Conservation (phyloP, 2,797 vertebrate species). For the Hydrophis major region DNA sequence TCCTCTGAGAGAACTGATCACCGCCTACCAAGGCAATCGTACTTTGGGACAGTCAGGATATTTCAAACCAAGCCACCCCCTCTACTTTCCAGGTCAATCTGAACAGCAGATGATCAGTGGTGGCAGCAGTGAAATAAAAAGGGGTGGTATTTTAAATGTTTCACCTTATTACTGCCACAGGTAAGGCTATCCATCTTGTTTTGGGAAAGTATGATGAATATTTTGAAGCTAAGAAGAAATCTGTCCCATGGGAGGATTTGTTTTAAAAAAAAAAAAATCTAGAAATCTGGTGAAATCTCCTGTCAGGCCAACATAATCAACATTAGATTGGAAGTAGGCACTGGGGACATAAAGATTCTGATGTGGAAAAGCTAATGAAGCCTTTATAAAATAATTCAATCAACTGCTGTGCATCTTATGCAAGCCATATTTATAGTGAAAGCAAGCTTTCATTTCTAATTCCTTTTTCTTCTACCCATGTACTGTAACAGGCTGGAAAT, state of each 20-base stretch:
- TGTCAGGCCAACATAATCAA: neutral
- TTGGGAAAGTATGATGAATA: neutral
- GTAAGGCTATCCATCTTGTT: neutral
- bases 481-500: neutral
- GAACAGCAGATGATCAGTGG: neutral
- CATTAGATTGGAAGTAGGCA: neutral
- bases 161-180: neutral
- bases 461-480: neutral
- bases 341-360: neutral
- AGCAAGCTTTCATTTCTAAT: neutral
- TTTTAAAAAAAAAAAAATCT: neutral
- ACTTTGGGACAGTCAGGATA: neutral
- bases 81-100: neutral
- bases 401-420: neutral
- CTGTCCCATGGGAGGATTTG: neutral
- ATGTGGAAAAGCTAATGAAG: neutral
- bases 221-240: neutral
- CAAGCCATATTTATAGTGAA: neutral
- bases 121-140: neutral
- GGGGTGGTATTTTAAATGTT: neutral
- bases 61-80: neutral
- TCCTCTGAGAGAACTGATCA: neutral
- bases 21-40: neutral
- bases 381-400: neutral
- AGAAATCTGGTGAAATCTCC: neutral